These are phyloP conservation scores for Sarcophaga peregrina DNA, from an alignment of 1,140 invertebrate genomes.

Conservation along the genomic window DNA sequence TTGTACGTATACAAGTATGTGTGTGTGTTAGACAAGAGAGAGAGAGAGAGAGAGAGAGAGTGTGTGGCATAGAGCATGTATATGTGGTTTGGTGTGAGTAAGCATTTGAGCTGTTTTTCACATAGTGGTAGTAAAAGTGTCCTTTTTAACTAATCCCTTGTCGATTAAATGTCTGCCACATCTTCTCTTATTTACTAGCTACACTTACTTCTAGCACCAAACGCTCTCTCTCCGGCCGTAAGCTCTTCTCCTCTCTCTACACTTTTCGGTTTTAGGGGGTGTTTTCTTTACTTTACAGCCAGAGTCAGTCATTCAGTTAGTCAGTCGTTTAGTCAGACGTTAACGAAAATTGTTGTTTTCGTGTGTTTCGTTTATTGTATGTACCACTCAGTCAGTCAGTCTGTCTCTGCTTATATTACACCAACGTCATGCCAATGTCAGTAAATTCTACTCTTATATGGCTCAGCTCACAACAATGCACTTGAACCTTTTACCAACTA, in stretches of 20 bases:
- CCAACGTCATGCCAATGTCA: not conserved
- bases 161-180: conserved; percentile 40
- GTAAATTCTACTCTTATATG: not conserved
- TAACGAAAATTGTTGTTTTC: not conserved
- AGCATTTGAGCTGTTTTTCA: conserved; percentile 22
- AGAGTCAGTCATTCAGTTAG: not conserved
- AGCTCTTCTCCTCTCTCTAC: not conserved
- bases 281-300: not conserved
- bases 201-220: conserved; percentile 14
- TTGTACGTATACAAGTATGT: not conserved
- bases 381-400: not conserved
- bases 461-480: not conserved
- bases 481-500: conserved; percentile 12
- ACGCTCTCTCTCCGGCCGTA: not conserved
- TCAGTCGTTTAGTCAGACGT: not conserved
- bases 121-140: conserved; percentile 37
- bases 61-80: not conserved
- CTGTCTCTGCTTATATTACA: not conserved
- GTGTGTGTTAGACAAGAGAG: not conserved
- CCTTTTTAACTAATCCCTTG: conserved; percentile 42
- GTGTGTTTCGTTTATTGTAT: not conserved
- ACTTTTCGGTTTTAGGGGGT: not conserved
- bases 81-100: not conserved
- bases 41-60: not conserved
- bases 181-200: conserved; percentile 39